A percentile compares a stretch with the other conserved stretches of the same genome.
Conservation (phyloP, 2,113 vertebrate genomes). For the Dipodomys stephensi region DNA sequence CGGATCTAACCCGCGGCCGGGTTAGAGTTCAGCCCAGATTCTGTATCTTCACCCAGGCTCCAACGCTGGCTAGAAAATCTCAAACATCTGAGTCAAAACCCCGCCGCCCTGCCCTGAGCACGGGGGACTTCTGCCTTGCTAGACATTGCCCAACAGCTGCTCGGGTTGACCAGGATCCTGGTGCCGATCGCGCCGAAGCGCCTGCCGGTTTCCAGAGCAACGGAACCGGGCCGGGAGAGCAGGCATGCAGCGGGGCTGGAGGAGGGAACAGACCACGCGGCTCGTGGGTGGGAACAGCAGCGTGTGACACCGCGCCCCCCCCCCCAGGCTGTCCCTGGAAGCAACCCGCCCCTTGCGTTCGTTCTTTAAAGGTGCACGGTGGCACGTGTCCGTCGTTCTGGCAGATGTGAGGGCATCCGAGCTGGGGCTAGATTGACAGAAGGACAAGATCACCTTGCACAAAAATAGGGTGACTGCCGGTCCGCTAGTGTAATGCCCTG, state of each 20-base stretch:
- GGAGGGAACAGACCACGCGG: background rate
- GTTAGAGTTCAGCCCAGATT: background rate
- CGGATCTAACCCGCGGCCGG: background rate
- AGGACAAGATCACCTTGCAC: too few species aligned
- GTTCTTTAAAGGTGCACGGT: background rate
- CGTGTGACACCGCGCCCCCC: conserved; percentile 19
- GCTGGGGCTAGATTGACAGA: too few species aligned
- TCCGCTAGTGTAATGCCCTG: too few species aligned
- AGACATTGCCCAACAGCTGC: background rate
- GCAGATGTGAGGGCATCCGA: too few species aligned
- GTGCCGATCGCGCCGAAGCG: background rate
- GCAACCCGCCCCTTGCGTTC: too few species aligned
- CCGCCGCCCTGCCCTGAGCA: background rate
- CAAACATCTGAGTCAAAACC: background rate
- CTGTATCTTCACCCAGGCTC: background rate
- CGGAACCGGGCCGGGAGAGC: background rate
- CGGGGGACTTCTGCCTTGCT: background rate
- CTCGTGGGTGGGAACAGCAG: background rate
- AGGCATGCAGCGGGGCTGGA: background rate
- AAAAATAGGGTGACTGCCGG: background rate
- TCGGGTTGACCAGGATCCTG: background rate
- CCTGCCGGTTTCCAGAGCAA: conserved; percentile 57
- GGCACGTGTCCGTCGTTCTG: too few species aligned
- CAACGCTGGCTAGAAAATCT: background rate
- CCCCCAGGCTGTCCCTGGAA: background rate